Base-by-base conservation (phyloP, 2,797 vertebrate genomes). In the Australoheros facetus region DNA sequence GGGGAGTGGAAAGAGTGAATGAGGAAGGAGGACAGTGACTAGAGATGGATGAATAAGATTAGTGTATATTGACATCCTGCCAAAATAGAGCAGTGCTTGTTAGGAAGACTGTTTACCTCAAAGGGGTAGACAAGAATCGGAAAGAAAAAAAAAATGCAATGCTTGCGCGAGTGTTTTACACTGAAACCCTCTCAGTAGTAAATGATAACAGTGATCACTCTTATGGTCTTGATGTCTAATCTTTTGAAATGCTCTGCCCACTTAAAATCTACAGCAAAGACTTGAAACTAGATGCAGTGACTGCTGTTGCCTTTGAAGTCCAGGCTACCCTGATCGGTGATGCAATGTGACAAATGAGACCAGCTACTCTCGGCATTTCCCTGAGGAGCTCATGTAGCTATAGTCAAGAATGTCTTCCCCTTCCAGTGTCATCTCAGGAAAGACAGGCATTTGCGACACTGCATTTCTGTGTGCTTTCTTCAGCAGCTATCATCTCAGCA, bases 21-120 rank as follows among this genome's bases (percentile, higher is more conserved):
- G 82, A 86, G 87, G 70, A 83, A 73, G 77, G 73, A 82, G 79
- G 82, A 88, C 85, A 88, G 88, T 81, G 83, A 86, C 79, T 57
- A 77, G 84, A 84, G 79, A 88, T 86, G 73, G 84, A 88, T 77
- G 81, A 89, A 85, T 85, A 81, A 79, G 62, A 88, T 90, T 80
- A 88, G 83, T 87, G 82, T 85, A 83, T 19, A 45, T 62, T 66
- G 84, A 85, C 62, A 80, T 53, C 23, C 19, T 55, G 82, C 79
- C 77, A 86, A 87, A 89, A 85, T 45, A 85, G 70, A 78, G 80
- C 19, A 32, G 80, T 34, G 62, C 77, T 77, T 78, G 70, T 80
- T 66, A 51, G 76, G n/a, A 71, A 64, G 79, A 82, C 21, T 11
- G 51, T 80, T 81, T 39, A 80, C 58, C 45, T 88, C 56, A 21